These are phyloP conservation scores for Oncorhynchus gorbuscha DNA, from an alignment of 2,113 vertebrate species.

Conservation along the genomic window DNA sequence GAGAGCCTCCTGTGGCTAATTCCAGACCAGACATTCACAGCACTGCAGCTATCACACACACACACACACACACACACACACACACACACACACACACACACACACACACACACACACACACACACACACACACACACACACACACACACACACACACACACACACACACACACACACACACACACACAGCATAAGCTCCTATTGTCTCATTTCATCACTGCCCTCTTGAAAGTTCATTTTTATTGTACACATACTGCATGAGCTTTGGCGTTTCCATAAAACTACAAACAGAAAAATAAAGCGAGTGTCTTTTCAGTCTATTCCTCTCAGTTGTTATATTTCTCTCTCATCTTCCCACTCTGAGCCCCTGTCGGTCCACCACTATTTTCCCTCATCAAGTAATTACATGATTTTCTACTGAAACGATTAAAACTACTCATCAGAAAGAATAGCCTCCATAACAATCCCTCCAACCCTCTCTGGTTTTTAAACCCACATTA, in stretches of 20 bases:
- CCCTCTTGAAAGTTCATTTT: too few relatives aligned
- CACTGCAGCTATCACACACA: conserved; percentile 21
- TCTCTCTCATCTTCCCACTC: conserved; percentile 25
- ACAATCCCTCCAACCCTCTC: neutral
- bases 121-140: conserved; percentile 30
- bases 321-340: conserved; percentile 26
- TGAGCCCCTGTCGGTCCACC: conserved; percentile 21
- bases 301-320: neutral
- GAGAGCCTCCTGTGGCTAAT: conserved; percentile 47
- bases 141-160: neutral
- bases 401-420: conserved; percentile 44
- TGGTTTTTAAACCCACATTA: neutral
- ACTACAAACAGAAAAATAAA: neutral
- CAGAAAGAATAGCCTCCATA: conserved; percentile 33
- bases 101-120: conserved; percentile 1
- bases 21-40: conserved; percentile 42
- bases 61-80: neutral
- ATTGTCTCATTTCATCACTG: too few relatives aligned
- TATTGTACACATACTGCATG: neutral
- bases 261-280: neutral
- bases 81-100: conserved; percentile 29
- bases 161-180: too few relatives aligned
- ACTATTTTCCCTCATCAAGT: conserved; percentile 34
- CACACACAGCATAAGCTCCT: too few relatives aligned
- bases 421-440: conserved; percentile 45